Evolutionary conservation across 2,797 vertebrate genomes (phyloP).

Genomic region (Morelia viridis): DNA sequence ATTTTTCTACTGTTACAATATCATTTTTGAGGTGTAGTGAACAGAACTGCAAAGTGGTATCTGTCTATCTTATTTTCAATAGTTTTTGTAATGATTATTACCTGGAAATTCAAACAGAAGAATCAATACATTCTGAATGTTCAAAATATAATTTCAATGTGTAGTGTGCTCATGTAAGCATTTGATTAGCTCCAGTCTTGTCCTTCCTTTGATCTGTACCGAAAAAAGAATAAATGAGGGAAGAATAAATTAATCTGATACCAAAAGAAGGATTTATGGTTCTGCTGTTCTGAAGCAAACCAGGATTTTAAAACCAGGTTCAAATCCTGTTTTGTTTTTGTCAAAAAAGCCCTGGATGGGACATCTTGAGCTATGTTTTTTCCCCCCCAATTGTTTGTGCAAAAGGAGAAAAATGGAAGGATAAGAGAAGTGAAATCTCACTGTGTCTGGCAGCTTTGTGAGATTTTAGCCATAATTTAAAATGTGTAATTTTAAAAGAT

Average conservation of each 20-base stretch:
- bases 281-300: not conserved
- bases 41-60: not conserved
- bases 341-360: too few relatives aligned
- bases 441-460: too few relatives aligned
- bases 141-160: not conserved
- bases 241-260: not conserved
- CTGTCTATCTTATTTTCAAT: not conserved
- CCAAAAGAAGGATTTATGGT: not conserved
- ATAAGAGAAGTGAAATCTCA: too few relatives aligned
- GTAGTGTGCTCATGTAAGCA: not conserved
- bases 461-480: too few relatives aligned
- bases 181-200: not conserved
- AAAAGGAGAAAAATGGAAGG: too few relatives aligned
- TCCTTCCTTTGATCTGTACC: not conserved
- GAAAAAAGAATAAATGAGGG: not conserved
- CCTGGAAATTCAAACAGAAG: not conserved
- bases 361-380: too few relatives aligned
- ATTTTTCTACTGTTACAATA: not conserved
- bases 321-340: not conserved
- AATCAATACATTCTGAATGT: not conserved
- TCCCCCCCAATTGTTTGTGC: too few relatives aligned
- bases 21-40: not conserved
- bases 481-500: too few relatives aligned
- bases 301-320: not conserved
- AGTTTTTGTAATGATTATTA: not conserved